Conservation (phyloP, 2,797 vertebrate species). For the Neosilurus mollespiculum region DNA sequence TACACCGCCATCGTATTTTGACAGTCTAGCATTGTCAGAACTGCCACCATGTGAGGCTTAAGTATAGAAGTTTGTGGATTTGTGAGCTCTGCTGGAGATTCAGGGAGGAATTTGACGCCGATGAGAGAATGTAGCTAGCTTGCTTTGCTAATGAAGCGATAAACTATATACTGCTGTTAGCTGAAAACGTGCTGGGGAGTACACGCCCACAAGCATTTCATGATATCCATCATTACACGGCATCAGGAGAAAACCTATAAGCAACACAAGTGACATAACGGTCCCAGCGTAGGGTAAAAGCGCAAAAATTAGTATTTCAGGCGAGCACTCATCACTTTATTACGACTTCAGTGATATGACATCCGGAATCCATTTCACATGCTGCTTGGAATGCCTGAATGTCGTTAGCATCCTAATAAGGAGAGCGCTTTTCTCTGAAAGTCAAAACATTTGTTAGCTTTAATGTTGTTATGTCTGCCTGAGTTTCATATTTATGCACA, state of each 20-base stretch:
- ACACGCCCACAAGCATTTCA: neutral
- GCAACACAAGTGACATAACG: neutral
- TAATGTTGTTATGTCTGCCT: neutral
- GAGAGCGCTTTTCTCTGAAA: conserved; percentile 6
- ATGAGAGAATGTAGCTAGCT: neutral
- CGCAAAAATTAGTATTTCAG: neutral
- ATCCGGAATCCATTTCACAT: neutral
- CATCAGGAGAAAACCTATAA: neutral
- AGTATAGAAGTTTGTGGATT: too few species aligned
- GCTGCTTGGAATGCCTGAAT: neutral
- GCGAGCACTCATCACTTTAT: neutral
- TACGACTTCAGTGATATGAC: neutral
- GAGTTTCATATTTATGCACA: conserved; percentile 22
- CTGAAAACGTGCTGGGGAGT: too few species aligned
- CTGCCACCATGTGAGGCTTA: too few species aligned
- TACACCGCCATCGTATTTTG: too few species aligned
- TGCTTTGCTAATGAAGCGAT: neutral
- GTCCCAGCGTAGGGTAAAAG: neutral
- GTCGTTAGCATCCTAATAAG: conserved; percentile 13
- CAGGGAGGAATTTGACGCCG: neutral
- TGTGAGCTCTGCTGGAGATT: too few species aligned
- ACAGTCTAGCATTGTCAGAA: too few species aligned
- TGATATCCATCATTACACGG: neutral
- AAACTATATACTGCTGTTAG: too few species aligned
- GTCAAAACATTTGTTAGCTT: conserved; percentile 24